A percentile compares a stretch with the other conserved stretches of the same genome.
Evolutionary conservation across 1,140 invertebrate genomes (phyloP).

Genomic region (Calosoma granatense): DNA sequence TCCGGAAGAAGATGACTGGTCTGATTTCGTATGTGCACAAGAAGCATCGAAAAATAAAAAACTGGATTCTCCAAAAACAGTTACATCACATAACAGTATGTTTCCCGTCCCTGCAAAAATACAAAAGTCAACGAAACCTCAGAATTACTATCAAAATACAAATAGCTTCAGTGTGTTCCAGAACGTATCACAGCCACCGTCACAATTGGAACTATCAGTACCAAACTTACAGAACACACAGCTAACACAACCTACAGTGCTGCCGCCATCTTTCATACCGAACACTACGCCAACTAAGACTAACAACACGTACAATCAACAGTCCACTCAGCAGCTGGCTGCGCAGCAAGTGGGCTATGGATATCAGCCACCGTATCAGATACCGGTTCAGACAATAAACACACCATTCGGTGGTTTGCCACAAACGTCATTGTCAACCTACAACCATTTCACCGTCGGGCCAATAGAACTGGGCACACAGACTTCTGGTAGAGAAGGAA

Average conservation of each 20-base stretch:
- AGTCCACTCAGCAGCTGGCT: neutral
- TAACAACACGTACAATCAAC: neutral
- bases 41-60: slow-evolving; percentile 13
- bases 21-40: slow-evolving; percentile 29
- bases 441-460: neutral
- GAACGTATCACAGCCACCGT: neutral
- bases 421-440: neutral
- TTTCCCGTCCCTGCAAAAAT: neutral
- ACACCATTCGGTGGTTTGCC: neutral
- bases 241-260: neutral
- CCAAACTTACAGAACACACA: neutral
- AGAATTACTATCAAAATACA: neutral
- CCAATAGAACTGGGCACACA: neutral
- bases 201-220: neutral
- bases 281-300: neutral
- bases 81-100: neutral
- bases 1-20: slow-evolving; percentile 32
- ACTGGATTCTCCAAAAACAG: neutral
- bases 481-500: neutral
- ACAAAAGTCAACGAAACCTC: neutral
- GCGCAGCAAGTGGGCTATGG: neutral
- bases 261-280: neutral
- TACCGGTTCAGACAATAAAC: slow-evolving; percentile 4
- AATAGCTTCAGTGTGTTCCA: neutral
- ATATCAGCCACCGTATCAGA: slow-evolving; percentile 1